Conservation (phyloP, 2,888 invertebrate species). For the Mythimna ferrago region DNA sequence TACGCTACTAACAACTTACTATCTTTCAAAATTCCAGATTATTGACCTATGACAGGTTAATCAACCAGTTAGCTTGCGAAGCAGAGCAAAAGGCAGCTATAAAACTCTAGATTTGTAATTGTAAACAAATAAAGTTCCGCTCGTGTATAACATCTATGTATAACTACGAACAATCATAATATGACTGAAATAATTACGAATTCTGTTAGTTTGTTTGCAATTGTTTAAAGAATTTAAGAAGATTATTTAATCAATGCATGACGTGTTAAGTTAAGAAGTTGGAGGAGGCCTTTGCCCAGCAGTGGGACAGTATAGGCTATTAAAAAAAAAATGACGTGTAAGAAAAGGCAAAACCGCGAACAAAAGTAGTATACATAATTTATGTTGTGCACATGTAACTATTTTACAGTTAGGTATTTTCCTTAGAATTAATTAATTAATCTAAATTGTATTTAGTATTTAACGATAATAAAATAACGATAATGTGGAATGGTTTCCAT, state of each 20-base stretch:
- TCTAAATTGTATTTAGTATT: constrained; percentile 24
- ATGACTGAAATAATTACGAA: neutral
- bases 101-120: constrained; percentile 26
- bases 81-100: constrained; percentile 39
- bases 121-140: constrained; percentile 44
- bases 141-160: constrained; percentile 39
- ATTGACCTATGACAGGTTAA: constrained; percentile 8
- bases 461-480: constrained; percentile 4
- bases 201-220: constrained; percentile 19
- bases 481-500: neutral
- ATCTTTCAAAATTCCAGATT: neutral
- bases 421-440: constrained; percentile 30
- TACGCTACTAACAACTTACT: too few species aligned
- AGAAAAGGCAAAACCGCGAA: neutral
- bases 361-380: neutral
- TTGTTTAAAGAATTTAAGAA: neutral
- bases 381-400: constrained; percentile 10
- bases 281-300: too few species aligned
- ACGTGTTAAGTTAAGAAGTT: neutral
- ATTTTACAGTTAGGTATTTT: constrained; percentile 15
- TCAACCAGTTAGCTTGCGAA: neutral
- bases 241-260: neutral
- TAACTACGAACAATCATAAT: neutral
- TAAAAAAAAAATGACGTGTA: too few species aligned
- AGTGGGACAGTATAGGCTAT: too few species aligned